Evolutionary conservation across 2,888 invertebrate species (phyloP).

Genomic region (Mythimna loreyi): DNA sequence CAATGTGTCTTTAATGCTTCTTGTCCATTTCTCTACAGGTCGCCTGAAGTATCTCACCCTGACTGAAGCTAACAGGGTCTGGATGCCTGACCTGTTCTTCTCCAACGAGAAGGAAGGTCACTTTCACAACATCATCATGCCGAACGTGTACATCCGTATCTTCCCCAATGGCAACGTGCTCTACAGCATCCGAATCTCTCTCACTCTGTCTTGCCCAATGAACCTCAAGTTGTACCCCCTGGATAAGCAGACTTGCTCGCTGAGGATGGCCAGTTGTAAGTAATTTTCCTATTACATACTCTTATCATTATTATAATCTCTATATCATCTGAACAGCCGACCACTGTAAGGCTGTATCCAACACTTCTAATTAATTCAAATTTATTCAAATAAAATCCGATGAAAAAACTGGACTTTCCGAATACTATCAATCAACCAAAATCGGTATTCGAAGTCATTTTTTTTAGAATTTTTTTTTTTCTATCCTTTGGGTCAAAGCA

Average conservation of each 20-base stretch:
- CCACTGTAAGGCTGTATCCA: not conserved
- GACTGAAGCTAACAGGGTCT: constrained; percentile 98
- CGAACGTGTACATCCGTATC: constrained; percentile 99
- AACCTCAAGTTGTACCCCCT: constrained; percentile 98
- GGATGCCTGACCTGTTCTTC: constrained; percentile 99
- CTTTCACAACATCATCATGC: constrained; percentile 99
- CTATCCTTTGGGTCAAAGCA: no score
- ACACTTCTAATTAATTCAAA: no score
- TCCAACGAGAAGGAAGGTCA: constrained; percentile 99
- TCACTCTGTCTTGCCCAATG: constrained; percentile 99
- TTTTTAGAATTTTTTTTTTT: no score
- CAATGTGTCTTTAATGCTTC: not conserved
- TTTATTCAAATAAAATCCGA: no score
- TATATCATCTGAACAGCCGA: not conserved
- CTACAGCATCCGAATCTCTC: constrained; percentile 99
- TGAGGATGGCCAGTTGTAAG: constrained; percentile 99
- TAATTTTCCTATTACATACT: no score
- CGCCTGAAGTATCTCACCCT: constrained; percentile 97
- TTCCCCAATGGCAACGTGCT: constrained; percentile 98
- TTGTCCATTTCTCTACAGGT: constrained; percentile 86
- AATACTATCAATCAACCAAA: no score
- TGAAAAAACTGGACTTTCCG: no score
- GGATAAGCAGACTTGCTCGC: constrained; percentile 98
- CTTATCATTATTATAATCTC: not conserved
- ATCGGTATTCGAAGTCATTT: no score